Evolutionary conservation across 2,113 vertebrate species (phyloP).

Genomic region (human (Homo sapiens)): GRCh38 chr16:20081501-20082000

Average conservation of each 20-base stretch:
- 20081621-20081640: conserved; percentile 6
- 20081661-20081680: not conserved
- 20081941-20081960: not conserved
- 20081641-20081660: not conserved
- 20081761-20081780: not conserved
- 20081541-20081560: not conserved
- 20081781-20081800: not conserved
- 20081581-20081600: not conserved
- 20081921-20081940: not conserved
- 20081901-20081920: not conserved
- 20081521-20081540: not conserved
- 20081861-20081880: not conserved
- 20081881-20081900: not conserved
- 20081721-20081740: not conserved
- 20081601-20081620: not conserved
- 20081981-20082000: not conserved
- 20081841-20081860: rapidly evolving
- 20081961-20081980: not conserved
- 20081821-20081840: not conserved
- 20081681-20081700: not conserved
- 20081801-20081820: not conserved
- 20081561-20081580: not conserved
- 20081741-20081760: not conserved
- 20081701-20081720: not conserved
- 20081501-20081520: not conserved